A percentile compares a stretch with the other conserved stretches of the same genome.
Conservation (phyloP, 2,113 vertebrate species). For the Crotalus helleri region DNA sequence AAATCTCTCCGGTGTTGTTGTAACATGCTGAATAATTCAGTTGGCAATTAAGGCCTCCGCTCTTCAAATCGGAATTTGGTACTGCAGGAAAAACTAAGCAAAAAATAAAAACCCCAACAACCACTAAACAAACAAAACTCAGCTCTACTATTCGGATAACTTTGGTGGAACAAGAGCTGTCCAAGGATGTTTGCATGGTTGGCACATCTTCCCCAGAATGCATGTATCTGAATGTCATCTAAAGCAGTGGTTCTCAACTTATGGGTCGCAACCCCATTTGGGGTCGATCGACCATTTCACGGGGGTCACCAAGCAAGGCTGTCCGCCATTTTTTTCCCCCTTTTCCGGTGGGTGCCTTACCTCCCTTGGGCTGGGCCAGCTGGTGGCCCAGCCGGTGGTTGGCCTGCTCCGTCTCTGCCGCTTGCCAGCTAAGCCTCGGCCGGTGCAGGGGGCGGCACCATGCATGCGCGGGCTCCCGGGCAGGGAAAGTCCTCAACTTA, state of each 20-base stretch:
- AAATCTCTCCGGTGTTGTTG: constrained; percentile 23
- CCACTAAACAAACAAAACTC: background rate
- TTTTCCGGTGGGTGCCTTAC: too few relatives aligned
- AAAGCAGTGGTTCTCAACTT: background rate
- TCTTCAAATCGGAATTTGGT: background rate
- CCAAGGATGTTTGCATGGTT: background rate
- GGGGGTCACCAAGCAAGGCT: too few relatives aligned
- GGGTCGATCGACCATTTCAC: too few relatives aligned
- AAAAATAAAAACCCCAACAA: background rate
- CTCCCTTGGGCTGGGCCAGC: too few relatives aligned
- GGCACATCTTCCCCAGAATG: background rate
- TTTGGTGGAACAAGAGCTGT: background rate
- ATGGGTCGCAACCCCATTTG: too few relatives aligned
- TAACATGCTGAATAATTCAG: background rate
- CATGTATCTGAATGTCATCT: background rate
- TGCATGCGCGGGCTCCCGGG: too few relatives aligned
- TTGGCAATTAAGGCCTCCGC: constrained; percentile 10
- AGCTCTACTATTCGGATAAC: background rate
- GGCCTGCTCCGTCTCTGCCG: too few relatives aligned
- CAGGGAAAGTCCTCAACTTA: too few relatives aligned
- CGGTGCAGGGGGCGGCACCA: too few relatives aligned
- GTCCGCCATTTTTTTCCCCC: too few relatives aligned
- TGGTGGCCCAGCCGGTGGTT: too few relatives aligned
- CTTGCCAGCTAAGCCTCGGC: too few relatives aligned
- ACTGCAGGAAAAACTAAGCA: background rate